Evolutionary conservation across 2,797 vertebrate species (phyloP), one percentile per base, ranked within the genome.

Genomic region (Pangasius larnaudii): DNA sequence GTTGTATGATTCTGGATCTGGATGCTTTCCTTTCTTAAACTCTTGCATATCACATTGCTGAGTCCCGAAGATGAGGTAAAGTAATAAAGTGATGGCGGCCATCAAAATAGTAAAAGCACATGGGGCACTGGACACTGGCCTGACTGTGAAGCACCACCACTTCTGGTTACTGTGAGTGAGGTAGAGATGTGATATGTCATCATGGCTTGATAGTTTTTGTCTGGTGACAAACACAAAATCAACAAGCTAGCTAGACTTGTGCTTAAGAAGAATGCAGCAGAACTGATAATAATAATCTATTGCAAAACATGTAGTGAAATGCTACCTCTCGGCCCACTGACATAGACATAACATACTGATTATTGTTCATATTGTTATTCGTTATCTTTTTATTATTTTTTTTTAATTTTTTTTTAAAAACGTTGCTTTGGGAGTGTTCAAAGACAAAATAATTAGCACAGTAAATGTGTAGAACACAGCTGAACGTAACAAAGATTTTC

Each of bases 1-100:
- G 30, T 94, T 53, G 67, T 93, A 93, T 1, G 30, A 9, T 19
- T 46, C 56, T 10, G 24, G 39, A 19, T 72, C 77, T 22, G 1
- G 49, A 33, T 56, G 39, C 36, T 56, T 79, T 67, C 22, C 61
- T 36, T 77, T 49, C 5, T 36, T 58, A 42, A 49, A 30, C 61
- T 51, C 39, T 5, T 36, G 8, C 27, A 0, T 39, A 27, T 19
- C 14, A 6, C 87, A 88, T 30, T n/a, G 30, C 30, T 7, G 80
- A 18, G 9, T 16, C 22, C 61, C 42, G 24, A 72, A 51, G 46
- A 53, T 22, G 19, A 71, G 2, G 87, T 80, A 81, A 27, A 88
- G 59, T 9, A 30, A 2, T 2, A 39, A 67, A 33, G 51, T 42
- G 30, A 16, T 56, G 8, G 56, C 46, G 18, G 10, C 18, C 36